Evolutionary conservation across 2,888 invertebrate species (phyloP).

Genomic region (Gastracanthus pulcherrimus): DNA sequence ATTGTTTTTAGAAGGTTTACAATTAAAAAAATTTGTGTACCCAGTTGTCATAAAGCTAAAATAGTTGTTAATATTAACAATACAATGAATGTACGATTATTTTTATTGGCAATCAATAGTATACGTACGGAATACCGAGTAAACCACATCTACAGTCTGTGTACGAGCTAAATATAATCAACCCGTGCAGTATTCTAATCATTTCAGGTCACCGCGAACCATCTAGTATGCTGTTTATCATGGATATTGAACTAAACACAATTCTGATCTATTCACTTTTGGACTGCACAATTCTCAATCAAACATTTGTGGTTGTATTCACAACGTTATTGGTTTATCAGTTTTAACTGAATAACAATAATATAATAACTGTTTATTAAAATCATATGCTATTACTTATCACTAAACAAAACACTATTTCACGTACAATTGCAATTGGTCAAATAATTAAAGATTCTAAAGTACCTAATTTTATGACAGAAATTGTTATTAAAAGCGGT

Average conservation of each 20-base stretch:
- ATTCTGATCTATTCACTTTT: slow-evolving; percentile 24
- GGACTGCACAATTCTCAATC: background rate
- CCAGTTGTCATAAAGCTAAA: no score
- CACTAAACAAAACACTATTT: no score
- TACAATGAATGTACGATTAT: background rate
- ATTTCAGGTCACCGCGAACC: slow-evolving; percentile 31
- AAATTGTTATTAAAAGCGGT: no score
- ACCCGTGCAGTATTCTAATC: slow-evolving; percentile 16
- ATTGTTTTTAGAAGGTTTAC: no score
- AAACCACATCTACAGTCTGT: background rate
- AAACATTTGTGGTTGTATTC: background rate
- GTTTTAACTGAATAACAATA: background rate
- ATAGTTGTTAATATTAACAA: no score
- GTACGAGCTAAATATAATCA: slow-evolving; percentile 35
- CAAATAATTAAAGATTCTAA: no score
- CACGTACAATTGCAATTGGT: no score
- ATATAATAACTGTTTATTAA: no score
- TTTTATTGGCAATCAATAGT: background rate
- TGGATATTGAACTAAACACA: slow-evolving; percentile 21
- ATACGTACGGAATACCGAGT: background rate
- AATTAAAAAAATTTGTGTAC: no score
- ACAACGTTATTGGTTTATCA: background rate
- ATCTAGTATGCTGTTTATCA: slow-evolving; percentile 44
- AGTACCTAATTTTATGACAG: no score
- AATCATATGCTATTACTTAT: no score